A percentile compares a stretch with the other conserved stretches of the same genome.
Evolutionary conservation across 2,113 vertebrate species (phyloP).

Genomic region (Ovis canadensis): DNA sequence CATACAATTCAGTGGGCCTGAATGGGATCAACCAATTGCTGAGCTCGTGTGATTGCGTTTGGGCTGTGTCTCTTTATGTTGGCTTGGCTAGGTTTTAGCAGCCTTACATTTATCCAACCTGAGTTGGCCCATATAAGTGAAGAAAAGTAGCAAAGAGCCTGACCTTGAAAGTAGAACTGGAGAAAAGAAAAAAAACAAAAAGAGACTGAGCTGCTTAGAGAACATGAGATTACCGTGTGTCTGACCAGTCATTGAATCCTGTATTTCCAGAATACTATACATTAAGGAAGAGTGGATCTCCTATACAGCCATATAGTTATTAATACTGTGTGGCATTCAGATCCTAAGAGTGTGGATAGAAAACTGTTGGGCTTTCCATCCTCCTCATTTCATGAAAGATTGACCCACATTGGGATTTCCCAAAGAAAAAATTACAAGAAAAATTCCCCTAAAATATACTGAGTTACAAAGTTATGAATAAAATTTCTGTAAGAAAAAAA

Average conservation of each 20-base stretch:
- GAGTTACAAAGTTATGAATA: neutral
- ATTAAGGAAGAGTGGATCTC: neutral
- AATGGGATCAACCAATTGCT: neutral
- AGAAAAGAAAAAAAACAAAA: neutral
- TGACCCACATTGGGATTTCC: neutral
- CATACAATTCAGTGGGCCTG: neutral
- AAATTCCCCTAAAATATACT: neutral
- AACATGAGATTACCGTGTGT: neutral
- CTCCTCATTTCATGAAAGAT: neutral
- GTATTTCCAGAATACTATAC: neutral
- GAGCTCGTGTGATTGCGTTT: neutral
- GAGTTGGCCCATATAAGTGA: neutral
- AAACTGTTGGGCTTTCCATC: neutral
- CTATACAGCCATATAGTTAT: neutral
- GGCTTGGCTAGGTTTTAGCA: neutral
- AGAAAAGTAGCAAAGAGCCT: neutral
- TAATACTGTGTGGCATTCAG: neutral
- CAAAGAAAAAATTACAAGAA: neutral
- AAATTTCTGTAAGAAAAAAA: neutral
- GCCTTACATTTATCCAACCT: neutral
- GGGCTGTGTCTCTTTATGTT: neutral
- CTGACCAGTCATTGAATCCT: neutral
- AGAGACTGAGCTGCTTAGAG: neutral
- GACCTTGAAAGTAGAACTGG: neutral
- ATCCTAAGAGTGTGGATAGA: neutral